Evolutionary conservation across 2,113 vertebrate genomes (phyloP), one percentile per base, ranked within the genome.

Genomic region (Murina feae): DNA sequence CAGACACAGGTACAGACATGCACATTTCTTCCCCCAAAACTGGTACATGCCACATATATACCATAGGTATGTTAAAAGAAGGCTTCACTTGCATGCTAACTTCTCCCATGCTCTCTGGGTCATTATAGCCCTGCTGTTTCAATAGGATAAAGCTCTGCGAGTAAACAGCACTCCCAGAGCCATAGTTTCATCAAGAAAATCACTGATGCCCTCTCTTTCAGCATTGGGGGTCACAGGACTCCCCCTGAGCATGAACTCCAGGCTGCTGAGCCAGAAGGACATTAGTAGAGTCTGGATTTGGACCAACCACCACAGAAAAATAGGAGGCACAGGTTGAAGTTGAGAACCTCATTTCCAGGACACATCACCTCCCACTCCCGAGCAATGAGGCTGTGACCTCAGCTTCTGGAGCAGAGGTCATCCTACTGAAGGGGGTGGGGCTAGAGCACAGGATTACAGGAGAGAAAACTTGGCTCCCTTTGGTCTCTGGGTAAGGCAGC

Each of bases 161-260:
- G 25, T 3, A 21, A 32, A 35, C 7, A 55, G 20, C 11, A 7
- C 20, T 65, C 4, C 55, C 37, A 58, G 32, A 44, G 17, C 47
- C 42, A 20, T 0, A 1, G 35, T 66, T 47, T 37, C 6, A 39
- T 14, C 17, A 39, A 65, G 74, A 51, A 81, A 32, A 25, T 10
- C 60, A 17, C 39, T 12, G 47, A 6, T 3, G 30, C 2, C 49
- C 44, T 37, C 12, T 1, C 0, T 55, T 28, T 4, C 55, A 39
- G 42, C 39, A 72, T 4, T 3, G 49, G 9, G 23, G 0, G 2
- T 39, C 47, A 2, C 4, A 9, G 51, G 4, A 25, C n/a, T 25
- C 44, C 14, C 23, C 37, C 49, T 49, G 35, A 37, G 10, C 4
- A 23, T 28, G 32, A 60, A 25, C n/a, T 21, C 21, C 72, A 42